Conservation (phyloP, 2,113 vertebrate genomes). For the Polypterus senegalus region DNA sequence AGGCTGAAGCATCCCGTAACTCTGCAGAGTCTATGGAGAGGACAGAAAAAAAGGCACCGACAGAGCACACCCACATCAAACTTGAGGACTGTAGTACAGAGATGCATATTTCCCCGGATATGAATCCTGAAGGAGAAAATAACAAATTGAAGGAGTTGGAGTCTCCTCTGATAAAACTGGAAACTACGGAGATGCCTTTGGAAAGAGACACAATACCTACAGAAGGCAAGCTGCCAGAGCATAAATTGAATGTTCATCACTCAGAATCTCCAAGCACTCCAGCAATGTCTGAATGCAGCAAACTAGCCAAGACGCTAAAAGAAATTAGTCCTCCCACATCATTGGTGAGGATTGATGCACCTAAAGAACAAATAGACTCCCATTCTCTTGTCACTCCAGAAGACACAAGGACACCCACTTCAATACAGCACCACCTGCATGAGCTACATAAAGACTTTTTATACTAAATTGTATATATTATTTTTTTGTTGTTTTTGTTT, state of each 20-base stretch:
- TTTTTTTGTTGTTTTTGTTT: conserved; percentile 53
- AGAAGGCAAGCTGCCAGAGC: conserved; percentile 40
- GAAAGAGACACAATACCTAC: conserved; percentile 38
- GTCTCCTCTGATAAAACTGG: conserved; percentile 43
- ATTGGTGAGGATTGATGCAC: conserved; percentile 52
- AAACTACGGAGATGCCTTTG: conserved; percentile 37
- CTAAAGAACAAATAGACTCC: conserved; percentile 51
- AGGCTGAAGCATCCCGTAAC: conserved; percentile 26
- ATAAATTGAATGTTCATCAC: conserved; percentile 42
- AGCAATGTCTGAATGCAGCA: conserved; percentile 39
- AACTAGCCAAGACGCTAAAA: conserved; percentile 42
- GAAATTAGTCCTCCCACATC: conserved; percentile 35
- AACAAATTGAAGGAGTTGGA: conserved; percentile 36
- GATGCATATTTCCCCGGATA: conserved; percentile 40
- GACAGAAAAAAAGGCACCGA: conserved; percentile 21
- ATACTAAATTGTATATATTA: conserved; percentile 70
- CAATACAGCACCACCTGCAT: conserved; percentile 57
- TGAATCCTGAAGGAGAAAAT: conserved; percentile 36
- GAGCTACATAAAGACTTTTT: conserved; percentile 72
- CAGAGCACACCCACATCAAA: conserved; percentile 20
- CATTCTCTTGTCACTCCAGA: conserved; percentile 45
- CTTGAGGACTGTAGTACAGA: conserved; percentile 40
- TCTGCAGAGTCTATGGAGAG: conserved; percentile 34
- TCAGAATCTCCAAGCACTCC: conserved; percentile 38
- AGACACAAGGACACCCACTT: conserved; percentile 56